These are phyloP conservation scores for Craniophora ligustri DNA, from an alignment of 2,888 invertebrate genomes.

Conservation along the genomic window DNA sequence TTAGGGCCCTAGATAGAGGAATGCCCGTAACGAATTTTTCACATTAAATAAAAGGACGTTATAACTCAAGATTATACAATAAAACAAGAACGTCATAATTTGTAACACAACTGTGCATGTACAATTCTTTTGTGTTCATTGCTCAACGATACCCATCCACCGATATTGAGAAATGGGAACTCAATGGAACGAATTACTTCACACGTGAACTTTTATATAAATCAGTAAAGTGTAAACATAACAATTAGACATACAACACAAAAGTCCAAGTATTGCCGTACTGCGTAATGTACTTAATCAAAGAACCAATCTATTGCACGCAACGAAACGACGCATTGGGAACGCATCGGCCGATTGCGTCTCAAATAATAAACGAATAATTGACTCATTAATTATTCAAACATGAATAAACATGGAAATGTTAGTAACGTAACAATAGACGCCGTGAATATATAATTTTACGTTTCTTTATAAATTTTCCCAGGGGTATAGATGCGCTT, in stretches of 20 bases:
- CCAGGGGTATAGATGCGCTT: constrained; percentile 38
- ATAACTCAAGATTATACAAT: no score
- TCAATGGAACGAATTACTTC: constrained; percentile 43
- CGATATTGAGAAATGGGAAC: constrained; percentile 31
- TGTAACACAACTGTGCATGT: not conserved
- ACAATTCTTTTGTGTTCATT: constrained; percentile 24
- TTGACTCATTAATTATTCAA: constrained; percentile 48
- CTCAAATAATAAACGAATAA: constrained; percentile 46
- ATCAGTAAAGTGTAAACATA: constrained; percentile 27
- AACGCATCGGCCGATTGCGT: constrained; percentile 57
- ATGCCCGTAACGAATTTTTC: no score
- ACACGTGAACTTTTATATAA: constrained; percentile 39
- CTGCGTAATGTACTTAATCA: constrained; percentile 43
- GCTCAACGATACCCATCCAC: constrained; percentile 20
- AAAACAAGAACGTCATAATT: not conserved
- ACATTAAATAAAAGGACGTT: no score
- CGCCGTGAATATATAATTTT: constrained; percentile 33
- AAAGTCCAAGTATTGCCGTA: constrained; percentile 26
- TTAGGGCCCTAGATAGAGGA: not conserved
- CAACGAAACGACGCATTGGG: constrained; percentile 59
- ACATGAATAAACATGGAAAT: constrained; percentile 44
- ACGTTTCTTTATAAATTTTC: constrained; percentile 41
- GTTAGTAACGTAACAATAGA: constrained; percentile 53
- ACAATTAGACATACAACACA: constrained; percentile 33
- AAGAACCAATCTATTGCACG: constrained; percentile 53